These are phyloP conservation scores for Tarsius wallacei DNA, from an alignment of 2,797 vertebrate species.

Conservation along the genomic window DNA sequence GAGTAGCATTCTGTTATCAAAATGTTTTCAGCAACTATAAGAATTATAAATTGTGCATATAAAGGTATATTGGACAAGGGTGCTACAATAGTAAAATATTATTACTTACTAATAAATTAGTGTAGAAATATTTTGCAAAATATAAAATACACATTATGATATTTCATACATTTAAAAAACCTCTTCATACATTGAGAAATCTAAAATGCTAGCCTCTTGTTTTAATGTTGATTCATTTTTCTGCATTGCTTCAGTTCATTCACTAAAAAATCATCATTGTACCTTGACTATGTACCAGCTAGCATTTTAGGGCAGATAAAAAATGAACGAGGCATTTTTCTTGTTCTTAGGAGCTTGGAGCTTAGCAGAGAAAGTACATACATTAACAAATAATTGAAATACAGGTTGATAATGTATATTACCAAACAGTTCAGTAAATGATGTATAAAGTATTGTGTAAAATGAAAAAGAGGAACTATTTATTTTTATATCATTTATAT, in stretches of 20 bases:
- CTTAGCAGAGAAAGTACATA: neutral
- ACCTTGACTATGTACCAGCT: neutral
- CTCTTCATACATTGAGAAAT: neutral
- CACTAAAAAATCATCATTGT: neutral
- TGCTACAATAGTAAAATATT: neutral
- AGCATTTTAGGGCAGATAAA: neutral
- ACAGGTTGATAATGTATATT: conserved; percentile 27
- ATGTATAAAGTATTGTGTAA: neutral
- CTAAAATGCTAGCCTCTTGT: neutral
- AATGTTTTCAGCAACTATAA: conserved; percentile 8
- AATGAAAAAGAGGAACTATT: neutral
- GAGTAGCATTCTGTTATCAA: neutral
- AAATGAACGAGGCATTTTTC: conserved; percentile 41
- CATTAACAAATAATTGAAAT: conserved; percentile 16
- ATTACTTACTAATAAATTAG: neutral
- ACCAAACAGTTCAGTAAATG: neutral
- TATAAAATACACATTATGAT: neutral
- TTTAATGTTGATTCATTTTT: conserved; percentile 26
- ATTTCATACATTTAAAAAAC: conserved; percentile 41
- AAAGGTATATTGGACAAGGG: neutral
- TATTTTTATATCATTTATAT: neutral
- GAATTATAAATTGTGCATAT: neutral
- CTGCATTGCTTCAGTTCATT: conserved; percentile 6
- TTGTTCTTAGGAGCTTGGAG: conserved; percentile 24
- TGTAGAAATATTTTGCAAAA: neutral